Evolutionary conservation across 2,113 vertebrate species (phyloP).

Genomic region (Corynorhinus townsendii): DNA sequence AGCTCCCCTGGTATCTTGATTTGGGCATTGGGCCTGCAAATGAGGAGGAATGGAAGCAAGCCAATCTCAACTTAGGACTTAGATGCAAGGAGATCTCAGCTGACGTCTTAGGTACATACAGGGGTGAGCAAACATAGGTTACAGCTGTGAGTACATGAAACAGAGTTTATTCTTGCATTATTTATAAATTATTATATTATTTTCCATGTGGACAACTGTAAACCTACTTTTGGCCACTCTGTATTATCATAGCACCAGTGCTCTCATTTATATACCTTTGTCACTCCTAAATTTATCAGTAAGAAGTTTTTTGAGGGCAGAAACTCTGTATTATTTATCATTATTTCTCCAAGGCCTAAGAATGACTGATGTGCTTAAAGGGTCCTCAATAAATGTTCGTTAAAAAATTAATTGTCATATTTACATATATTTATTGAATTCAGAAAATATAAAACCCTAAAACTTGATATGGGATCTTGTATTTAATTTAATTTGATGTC

Average conservation of each 20-base stretch:
- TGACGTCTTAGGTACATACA: not conserved
- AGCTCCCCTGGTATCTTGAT: not conserved
- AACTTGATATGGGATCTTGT: not conserved
- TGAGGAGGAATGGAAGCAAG: not conserved
- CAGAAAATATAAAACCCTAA: not conserved
- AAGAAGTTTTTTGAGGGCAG: not conserved
- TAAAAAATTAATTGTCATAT: not conserved
- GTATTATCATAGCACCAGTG: not conserved
- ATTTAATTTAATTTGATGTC: not conserved
- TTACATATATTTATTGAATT: constrained; percentile 13
- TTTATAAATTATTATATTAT: not conserved
- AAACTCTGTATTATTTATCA: not conserved
- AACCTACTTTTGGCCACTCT: not conserved
- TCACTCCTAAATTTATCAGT: not conserved
- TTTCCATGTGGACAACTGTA: not conserved
- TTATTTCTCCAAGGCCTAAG: not conserved
- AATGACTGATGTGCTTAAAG: not conserved
- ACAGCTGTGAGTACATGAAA: not conserved
- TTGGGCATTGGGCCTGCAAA: not conserved
- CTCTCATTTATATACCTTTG: not conserved
- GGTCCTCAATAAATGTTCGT: not conserved
- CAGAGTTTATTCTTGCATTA: not conserved
- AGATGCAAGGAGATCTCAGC: not conserved
- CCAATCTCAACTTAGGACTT: not conserved
- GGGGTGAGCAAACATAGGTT: not conserved